A percentile compares a stretch with the other conserved stretches of the same genome.
phyloP scores from a whole-genome alignment of 2,888 invertebrate genomes.

The Odontothrips loti region DNA sequence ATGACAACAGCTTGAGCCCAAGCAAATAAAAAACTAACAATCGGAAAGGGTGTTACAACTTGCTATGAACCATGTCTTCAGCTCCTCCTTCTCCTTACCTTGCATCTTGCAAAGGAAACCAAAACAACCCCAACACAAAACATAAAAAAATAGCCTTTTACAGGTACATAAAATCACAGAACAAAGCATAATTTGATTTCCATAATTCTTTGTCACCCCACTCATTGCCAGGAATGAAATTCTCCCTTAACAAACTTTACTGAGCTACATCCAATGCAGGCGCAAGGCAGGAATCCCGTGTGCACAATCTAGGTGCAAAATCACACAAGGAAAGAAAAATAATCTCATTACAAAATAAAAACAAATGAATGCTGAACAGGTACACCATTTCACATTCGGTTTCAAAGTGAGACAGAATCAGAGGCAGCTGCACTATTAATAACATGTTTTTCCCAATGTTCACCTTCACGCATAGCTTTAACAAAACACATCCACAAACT shows the following conservation, averaged over 20 bases:
- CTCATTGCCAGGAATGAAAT: slow-evolving; percentile 13
- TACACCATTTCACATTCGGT: neutral
- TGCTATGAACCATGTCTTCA: slow-evolving; percentile 2
- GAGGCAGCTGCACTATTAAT: neutral
- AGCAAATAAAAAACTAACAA: neutral
- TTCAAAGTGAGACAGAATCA: neutral
- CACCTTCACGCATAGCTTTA: slow-evolving; percentile 1
- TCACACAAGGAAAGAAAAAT: slow-evolving; percentile 1
- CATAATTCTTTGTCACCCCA: slow-evolving; percentile 20
- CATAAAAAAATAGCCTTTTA: slow-evolving; percentile 27
- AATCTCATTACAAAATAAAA: neutral
- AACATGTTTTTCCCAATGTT: neutral
- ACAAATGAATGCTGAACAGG: slow-evolving; percentile 8
- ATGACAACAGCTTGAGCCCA: neutral
- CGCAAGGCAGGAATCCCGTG: slow-evolving; percentile 18
- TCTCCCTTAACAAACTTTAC: neutral
- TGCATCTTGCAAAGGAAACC: slow-evolving; percentile 26
- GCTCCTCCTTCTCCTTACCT: slow-evolving; percentile 23
- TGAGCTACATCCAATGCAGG: slow-evolving; percentile 26
- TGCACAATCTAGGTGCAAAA: slow-evolving; percentile 22
- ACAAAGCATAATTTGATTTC: slow-evolving; percentile 27
- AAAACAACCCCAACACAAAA: slow-evolving; percentile 23
- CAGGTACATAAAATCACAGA: slow-evolving; percentile 25
- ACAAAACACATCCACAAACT: slow-evolving; percentile 23
- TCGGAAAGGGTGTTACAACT: slow-evolving; percentile 17